Percentiles rank a stretch among this genome's conserved stretches.
phyloP scores from a whole-genome alignment of 1,140 invertebrate genomes.

The Pectinophora gossypiella region DNA sequence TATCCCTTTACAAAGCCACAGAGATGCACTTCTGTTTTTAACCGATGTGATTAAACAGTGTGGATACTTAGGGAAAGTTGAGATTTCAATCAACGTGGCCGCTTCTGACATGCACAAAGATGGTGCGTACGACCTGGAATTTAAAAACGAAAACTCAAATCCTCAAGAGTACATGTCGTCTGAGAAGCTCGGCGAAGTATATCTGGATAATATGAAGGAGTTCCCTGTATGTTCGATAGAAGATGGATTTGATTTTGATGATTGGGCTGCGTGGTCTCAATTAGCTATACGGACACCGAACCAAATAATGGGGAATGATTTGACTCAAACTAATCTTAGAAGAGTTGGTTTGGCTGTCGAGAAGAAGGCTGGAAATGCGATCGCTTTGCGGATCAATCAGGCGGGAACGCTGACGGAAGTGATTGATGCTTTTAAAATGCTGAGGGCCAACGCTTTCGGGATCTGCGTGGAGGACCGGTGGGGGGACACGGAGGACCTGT shows the following conservation, averaged over 20 bases:
- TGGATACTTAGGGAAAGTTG: conserved; percentile 90
- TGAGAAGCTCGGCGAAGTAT: conserved; percentile 89
- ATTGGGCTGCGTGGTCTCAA: conserved; percentile 94
- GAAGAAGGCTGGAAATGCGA: conserved; percentile 95
- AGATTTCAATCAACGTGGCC: conserved; percentile 98
- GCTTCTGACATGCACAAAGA: conserved; percentile 94
- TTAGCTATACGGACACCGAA: conserved; percentile 85
- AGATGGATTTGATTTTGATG: conserved; percentile 97
- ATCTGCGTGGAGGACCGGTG: conserved; percentile 93
- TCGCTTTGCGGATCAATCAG: conserved; percentile 98
- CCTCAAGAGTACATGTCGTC: conserved; percentile 84
- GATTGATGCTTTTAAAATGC: conserved; percentile 92
- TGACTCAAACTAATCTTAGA: conserved; percentile 90
- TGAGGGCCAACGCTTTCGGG: conserved; percentile 94
- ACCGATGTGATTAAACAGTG: conserved; percentile 93
- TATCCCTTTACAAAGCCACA: conserved; percentile 95
- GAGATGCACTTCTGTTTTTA: conserved; percentile 92
- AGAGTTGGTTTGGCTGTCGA: conserved; percentile 95
- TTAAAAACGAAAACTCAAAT: conserved; percentile 95
- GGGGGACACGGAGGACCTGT: conserved; percentile 98
- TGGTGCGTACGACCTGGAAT: conserved; percentile 95
- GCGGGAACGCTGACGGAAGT: conserved; percentile 97
- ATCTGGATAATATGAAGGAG: conserved; percentile 91
- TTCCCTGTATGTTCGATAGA: conserved; percentile 97
- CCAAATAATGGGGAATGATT: conserved; percentile 95